These are phyloP conservation scores for Aldabrachelys gigantea DNA, from an alignment of 2,113 vertebrate genomes.

Conservation along the genomic window DNA sequence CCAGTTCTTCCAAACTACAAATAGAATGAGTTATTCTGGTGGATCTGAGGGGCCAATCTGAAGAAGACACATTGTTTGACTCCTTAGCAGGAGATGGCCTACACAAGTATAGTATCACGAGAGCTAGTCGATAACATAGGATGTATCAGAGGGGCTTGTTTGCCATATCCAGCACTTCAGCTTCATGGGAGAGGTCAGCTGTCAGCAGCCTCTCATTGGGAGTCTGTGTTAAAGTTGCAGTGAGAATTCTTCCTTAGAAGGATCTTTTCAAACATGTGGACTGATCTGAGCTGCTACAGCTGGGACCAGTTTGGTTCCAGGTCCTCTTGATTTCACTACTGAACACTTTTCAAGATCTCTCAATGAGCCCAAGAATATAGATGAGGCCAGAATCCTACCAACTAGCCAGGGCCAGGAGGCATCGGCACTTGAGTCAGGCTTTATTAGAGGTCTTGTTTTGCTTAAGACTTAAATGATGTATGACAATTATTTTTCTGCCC, in stretches of 20 bases:
- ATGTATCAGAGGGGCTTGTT: neutral
- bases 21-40: neutral
- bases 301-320: neutral
- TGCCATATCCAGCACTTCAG: neutral
- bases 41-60: neutral
- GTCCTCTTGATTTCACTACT: neutral
- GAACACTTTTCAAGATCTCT: neutral
- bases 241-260: neutral
- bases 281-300: neutral
- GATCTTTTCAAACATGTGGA: neutral
- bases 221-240: neutral
- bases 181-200: neutral
- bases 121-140: neutral
- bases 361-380: neutral
- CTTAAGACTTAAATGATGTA: accelerated
- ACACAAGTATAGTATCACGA: neutral
- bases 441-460: neutral
- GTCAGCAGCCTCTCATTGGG: neutral
- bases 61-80: neutral
- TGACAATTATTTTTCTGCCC: neutral
- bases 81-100: neutral
- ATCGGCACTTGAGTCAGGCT: neutral
- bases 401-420: neutral
- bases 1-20: neutral
- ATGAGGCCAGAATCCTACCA: too few relatives aligned